Percentiles rank a stretch among this genome's conserved stretches.
Conservation (phyloP, 2,888 invertebrate species). For the Apamea crenata region DNA sequence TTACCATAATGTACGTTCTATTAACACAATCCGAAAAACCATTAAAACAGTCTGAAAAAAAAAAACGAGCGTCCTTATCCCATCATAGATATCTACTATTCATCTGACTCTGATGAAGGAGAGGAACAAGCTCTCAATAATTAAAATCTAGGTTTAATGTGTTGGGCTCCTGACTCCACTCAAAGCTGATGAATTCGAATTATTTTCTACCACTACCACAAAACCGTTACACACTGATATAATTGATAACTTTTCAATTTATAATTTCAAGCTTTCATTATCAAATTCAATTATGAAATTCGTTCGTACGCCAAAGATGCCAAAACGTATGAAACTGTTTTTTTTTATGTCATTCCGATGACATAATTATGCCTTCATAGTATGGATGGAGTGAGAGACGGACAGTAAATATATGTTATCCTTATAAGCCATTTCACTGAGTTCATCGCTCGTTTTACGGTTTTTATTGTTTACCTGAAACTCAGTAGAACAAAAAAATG, state of each 20-base stretch:
- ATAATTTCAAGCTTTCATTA: neutral
- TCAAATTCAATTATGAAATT: neutral
- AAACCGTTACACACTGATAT: neutral
- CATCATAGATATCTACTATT: neutral
- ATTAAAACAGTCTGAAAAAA: neutral
- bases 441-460: neutral
- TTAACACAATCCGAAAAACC: neutral
- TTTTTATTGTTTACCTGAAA: neutral
- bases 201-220: neutral
- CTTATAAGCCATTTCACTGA: neutral
- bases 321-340: neutral
- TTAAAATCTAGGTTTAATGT: constrained; percentile 28
- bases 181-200: constrained; percentile 23
- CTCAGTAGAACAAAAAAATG: neutral
- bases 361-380: neutral
- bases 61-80: neutral
- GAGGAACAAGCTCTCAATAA: constrained; percentile 27
- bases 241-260: too few relatives aligned
- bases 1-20: neutral
- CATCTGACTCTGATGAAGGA: constrained; percentile 19
- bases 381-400: neutral
- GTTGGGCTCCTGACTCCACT: constrained; percentile 26
- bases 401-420: neutral
- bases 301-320: neutral
- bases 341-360: neutral